Percentiles rank a stretch among this genome's conserved stretches.
phyloP scores from a whole-genome alignment of 2,797 vertebrate genomes.

The Cyprinodon diabolis region DNA sequence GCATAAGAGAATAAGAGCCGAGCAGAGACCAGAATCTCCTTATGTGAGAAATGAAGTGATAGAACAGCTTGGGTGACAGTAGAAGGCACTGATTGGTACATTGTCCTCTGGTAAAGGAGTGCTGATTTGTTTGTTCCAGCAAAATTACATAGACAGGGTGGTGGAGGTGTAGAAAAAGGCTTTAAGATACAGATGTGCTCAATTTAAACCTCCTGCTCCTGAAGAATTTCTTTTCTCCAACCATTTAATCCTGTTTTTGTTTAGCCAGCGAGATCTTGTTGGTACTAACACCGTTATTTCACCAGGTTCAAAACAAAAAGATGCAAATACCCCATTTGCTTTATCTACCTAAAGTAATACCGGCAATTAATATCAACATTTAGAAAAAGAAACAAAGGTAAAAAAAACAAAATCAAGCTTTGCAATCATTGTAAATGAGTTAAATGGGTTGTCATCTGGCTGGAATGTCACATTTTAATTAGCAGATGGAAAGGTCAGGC shows the following conservation, averaged over 20 bases:
- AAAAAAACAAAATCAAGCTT: not conserved
- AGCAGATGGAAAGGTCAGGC: constrained; percentile 34
- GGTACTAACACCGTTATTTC: too few species aligned
- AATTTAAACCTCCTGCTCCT: not conserved
- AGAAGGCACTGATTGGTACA: constrained; percentile 46
- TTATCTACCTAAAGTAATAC: not conserved
- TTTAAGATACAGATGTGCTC: not conserved
- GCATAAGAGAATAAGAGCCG: constrained; percentile 56
- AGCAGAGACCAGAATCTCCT: constrained; percentile 46
- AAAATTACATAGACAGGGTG: not conserved
- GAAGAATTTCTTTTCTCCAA: not conserved
- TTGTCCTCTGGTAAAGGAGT: constrained; percentile 57
- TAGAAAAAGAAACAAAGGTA: not conserved
- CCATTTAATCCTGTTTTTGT: not conserved
- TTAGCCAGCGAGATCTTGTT: not conserved
- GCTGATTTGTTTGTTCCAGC: constrained; percentile 55
- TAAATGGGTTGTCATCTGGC: constrained; percentile 1
- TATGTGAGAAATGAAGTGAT: constrained; percentile 63
- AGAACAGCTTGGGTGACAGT: constrained; percentile 28
- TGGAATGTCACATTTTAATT: constrained; percentile 20
- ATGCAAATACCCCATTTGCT: not conserved
- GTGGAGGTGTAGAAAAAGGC: constrained; percentile 22
- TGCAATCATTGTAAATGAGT: not conserved
- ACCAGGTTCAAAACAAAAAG: too few species aligned
- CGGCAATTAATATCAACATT: not conserved